Evolutionary conservation across 92 coral and sea anemone species (phyloP).

Genomic region (Virgularia gustaviana): DNA sequence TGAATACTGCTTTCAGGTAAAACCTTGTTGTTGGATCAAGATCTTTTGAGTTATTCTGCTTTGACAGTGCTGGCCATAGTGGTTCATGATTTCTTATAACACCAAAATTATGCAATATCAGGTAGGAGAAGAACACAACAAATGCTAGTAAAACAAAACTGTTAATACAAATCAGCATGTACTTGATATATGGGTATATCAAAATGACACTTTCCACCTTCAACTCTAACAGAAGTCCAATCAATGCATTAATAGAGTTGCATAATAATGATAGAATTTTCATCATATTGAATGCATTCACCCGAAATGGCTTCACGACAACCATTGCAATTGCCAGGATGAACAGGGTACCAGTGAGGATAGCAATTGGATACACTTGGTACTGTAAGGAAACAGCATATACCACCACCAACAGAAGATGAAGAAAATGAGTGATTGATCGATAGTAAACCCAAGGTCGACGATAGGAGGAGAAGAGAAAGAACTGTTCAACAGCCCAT

Average conservation of each 20-base stretch:
- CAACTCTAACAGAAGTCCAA: conserved; percentile 75
- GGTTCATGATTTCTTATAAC: conserved; percentile 59
- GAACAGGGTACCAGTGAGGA: conserved; percentile 79
- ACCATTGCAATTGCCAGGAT: conserved; percentile 79
- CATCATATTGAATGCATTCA: conserved; percentile 82
- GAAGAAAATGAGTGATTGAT: conserved; percentile 73
- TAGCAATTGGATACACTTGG: conserved; percentile 67
- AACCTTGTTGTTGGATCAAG: conserved; percentile 78
- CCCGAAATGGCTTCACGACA: conserved; percentile 76
- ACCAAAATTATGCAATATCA: conserved; percentile 68
- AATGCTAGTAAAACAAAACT: conserved; percentile 51
- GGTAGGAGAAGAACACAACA: conserved; percentile 68
- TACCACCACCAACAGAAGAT: conserved; percentile 69
- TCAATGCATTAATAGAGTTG: conserved; percentile 71
- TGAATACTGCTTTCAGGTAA: conserved; percentile 91
- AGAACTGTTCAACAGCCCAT: conserved; percentile 99
- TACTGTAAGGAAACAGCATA: conserved; percentile 56
- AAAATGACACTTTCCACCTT: conserved; percentile 65
- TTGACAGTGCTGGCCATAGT: conserved; percentile 86
- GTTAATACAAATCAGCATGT: conserved; percentile 64
- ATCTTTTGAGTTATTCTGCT: conserved; percentile 69
- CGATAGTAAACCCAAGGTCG: conserved; percentile 89
- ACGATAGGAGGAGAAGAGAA: conserved; percentile 86
- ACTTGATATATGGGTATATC: conserved; percentile 75
- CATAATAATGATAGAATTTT: conserved; percentile 68